Evolutionary conservation across 2,113 vertebrate species (phyloP).

Genomic region (Rhea americana): DNA sequence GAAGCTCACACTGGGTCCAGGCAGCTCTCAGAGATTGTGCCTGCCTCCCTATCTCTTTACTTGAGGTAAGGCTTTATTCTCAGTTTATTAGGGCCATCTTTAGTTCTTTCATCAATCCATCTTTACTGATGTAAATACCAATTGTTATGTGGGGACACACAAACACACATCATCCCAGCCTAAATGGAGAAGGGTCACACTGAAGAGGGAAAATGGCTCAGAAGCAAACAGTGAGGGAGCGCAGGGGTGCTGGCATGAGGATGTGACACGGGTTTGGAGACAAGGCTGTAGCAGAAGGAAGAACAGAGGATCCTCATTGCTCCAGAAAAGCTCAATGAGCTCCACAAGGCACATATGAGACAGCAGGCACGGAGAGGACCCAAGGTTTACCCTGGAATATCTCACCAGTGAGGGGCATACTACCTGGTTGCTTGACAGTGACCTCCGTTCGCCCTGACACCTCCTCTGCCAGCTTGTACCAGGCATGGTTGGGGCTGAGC

Average conservation of each 20-base stretch:
- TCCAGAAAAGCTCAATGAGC: rapidly evolving
- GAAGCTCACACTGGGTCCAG: neutral
- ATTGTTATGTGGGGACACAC: neutral
- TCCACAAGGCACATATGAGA: rapidly evolving
- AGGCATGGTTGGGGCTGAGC: constrained; percentile 80
- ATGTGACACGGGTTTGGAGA: neutral
- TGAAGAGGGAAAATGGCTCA: neutral
- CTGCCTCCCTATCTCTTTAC: neutral
- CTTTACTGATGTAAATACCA: neutral
- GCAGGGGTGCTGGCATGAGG: rapidly evolving
- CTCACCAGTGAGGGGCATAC: rapidly evolving
- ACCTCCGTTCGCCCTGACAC: constrained; percentile 87
- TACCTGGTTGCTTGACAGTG: constrained; percentile 89
- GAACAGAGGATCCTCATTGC: neutral
- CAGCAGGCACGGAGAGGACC: rapidly evolving
- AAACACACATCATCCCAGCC: neutral
- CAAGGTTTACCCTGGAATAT: neutral
- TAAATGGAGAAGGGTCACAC: neutral
- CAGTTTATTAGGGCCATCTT: neutral
- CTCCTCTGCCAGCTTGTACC: constrained; percentile 84
- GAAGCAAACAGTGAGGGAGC: neutral
- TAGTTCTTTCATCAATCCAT: neutral
- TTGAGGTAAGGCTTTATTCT: neutral
- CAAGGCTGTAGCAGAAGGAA: neutral
- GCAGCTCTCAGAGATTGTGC: neutral